Percentiles rank a stretch among this genome's conserved stretches.
Evolutionary conservation across 2,888 invertebrate genomes (phyloP).

Genomic region (Pristionchus exspectatus): DNA sequence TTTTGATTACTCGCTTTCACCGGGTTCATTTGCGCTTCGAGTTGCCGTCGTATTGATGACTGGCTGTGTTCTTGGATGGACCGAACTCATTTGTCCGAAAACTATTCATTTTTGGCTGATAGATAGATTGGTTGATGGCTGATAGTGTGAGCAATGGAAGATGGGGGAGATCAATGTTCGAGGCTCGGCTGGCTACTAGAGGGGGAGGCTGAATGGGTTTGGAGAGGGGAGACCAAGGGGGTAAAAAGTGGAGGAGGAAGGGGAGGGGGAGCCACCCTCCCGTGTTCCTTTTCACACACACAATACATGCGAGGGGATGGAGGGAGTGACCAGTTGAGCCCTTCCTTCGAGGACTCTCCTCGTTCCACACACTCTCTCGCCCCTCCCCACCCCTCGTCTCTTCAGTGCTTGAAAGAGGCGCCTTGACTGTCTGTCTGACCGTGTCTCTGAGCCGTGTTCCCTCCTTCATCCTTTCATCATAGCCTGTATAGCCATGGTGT

Average conservation of each 20-base stretch:
- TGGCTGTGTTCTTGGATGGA: no score
- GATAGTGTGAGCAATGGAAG: neutral
- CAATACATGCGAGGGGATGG: neutral
- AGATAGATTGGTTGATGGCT: neutral
- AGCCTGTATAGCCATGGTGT: slow-evolving; percentile 19
- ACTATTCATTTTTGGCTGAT: neutral
- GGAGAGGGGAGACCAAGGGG: slow-evolving; percentile 12
- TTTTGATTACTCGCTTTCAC: no score
- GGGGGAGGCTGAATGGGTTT: slow-evolving; percentile 38
- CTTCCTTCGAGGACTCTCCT: neutral
- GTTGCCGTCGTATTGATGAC: no score
- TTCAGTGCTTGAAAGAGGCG: neutral
- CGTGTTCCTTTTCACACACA: slow-evolving; percentile 46
- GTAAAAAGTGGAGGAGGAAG: slow-evolving; percentile 4
- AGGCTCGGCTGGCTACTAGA: neutral
- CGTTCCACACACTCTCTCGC: neutral
- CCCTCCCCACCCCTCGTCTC: neutral
- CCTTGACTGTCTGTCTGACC: neutral
- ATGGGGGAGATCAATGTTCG: neutral
- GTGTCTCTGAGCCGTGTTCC: neutral
- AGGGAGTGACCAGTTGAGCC: slow-evolving; percentile 27
- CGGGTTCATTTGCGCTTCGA: no score
- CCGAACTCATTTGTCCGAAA: no score
- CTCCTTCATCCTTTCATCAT: neutral
- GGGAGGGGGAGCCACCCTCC: neutral